Evolutionary conservation across 2,797 vertebrate species (phyloP).

Genomic region (Sebastes diaconus): DNA sequence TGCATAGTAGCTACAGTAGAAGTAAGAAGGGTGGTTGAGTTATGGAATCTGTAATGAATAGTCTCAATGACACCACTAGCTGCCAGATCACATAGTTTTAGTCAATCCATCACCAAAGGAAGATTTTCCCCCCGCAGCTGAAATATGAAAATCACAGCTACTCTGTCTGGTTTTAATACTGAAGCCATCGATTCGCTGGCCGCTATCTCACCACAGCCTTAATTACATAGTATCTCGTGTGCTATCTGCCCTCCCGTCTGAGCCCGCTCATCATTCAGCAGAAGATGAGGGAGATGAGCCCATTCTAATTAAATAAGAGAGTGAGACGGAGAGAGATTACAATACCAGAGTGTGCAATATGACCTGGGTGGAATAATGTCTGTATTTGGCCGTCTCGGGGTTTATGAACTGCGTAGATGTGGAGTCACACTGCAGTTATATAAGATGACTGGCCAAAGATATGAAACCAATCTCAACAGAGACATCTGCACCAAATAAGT

Average conservation of each 20-base stretch:
- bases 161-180: slow-evolving; percentile 55
- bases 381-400: slow-evolving; percentile 31
- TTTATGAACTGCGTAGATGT: slow-evolving; percentile 54
- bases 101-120: slow-evolving; percentile 65
- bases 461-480: slow-evolving; percentile 13
- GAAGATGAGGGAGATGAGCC: slow-evolving; percentile 61
- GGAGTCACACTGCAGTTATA: slow-evolving; percentile 18
- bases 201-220: slow-evolving; percentile 50
- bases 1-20: slow-evolving; percentile 2
- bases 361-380: slow-evolving; percentile 50
- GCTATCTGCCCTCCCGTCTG: slow-evolving; percentile 57
- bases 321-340: slow-evolving; percentile 39
- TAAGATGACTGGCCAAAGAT: slow-evolving; percentile 20
- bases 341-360: slow-evolving; percentile 30
- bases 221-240: slow-evolving; percentile 69
- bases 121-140: slow-evolving; percentile 47
- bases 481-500: slow-evolving; percentile 2
- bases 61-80: slow-evolving; percentile 61
- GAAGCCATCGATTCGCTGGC: slow-evolving; percentile 51
- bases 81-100: slow-evolving; percentile 63
- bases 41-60: slow-evolving; percentile 67
- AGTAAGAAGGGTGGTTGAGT: slow-evolving; percentile 39
- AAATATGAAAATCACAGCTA: slow-evolving; percentile 60
- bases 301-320: slow-evolving; percentile 69
- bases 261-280: slow-evolving; percentile 52